A percentile compares a stretch with the other conserved stretches of the same genome.
Conservation (phyloP, 2,888 invertebrate genomes). For the Arge pagana region DNA sequence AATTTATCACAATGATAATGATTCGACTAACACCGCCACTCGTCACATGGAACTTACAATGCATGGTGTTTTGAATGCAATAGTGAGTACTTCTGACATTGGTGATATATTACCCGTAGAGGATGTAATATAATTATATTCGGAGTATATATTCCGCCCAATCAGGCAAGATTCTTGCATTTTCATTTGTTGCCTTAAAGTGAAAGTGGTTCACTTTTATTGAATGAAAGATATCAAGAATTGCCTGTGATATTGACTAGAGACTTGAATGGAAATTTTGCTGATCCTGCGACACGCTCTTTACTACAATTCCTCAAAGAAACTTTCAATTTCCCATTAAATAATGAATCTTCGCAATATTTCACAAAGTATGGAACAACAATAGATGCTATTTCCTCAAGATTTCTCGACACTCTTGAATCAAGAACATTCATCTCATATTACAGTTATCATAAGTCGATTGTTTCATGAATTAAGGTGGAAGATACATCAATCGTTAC, state of each 20-base stretch:
- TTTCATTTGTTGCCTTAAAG: neutral
- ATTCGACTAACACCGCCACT: constrained; percentile 8
- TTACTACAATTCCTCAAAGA: neutral
- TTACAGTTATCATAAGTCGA: constrained; percentile 30
- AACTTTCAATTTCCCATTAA: constrained; percentile 13
- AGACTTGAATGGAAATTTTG: neutral
- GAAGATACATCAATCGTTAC: neutral
- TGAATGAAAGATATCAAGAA: neutral
- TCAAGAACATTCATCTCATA: constrained; percentile 21
- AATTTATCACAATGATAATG: no score
- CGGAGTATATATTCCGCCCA: constrained; percentile 22
- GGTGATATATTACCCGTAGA: constrained; percentile 19
- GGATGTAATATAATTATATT: constrained; percentile 14
- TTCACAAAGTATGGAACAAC: constrained; percentile 27
- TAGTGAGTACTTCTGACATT: no score
- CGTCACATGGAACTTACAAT: constrained; percentile 12
- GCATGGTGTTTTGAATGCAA: neutral
- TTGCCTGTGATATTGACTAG: neutral
- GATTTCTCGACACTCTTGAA: constrained; percentile 20
- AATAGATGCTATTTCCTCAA: constrained; percentile 28
- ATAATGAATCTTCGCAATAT: constrained; percentile 17
- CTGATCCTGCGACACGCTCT: no score
- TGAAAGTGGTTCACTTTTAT: neutral
- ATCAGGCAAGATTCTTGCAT: constrained; percentile 17
- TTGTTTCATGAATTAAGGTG: constrained; percentile 24